Evolutionary conservation across 2,888 invertebrate species (phyloP).

Genomic region (Abscondita cerata): DNA sequence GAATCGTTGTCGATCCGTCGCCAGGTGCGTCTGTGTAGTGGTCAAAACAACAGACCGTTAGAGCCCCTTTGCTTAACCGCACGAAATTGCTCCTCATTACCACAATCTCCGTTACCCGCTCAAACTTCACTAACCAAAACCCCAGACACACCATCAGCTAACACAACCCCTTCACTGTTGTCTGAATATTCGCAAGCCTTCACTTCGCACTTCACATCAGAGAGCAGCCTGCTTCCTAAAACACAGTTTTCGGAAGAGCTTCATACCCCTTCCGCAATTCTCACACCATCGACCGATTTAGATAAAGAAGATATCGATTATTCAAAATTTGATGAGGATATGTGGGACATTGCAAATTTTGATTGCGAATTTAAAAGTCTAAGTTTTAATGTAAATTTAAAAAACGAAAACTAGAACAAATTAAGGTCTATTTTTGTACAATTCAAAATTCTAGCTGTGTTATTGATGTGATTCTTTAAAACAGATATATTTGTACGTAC

Average conservation of each 20-base stretch:
- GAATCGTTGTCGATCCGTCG: conserved; percentile 63
- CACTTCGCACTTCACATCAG: conserved; percentile 54
- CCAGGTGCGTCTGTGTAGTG: conserved; percentile 59
- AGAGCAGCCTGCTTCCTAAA: conserved; percentile 48
- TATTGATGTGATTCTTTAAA: conserved; percentile 51
- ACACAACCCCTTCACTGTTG: conserved; percentile 60
- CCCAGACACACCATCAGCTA: conserved; percentile 74
- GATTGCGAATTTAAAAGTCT: conserved; percentile 54
- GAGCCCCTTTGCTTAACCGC: conserved; percentile 35
- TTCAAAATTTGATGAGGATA: conserved; percentile 53
- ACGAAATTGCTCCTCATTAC: conserved; percentile 32
- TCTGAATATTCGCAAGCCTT: conserved; percentile 53
- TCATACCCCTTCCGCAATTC: conserved; percentile 65
- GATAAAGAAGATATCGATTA: conserved; percentile 53
- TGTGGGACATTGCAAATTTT: conserved; percentile 56
- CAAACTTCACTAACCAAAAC: conserved; percentile 61
- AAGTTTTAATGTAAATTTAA: conserved; percentile 28
- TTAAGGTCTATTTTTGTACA: conserved; percentile 31
- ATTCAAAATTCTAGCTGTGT: conserved; percentile 43
- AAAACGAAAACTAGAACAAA: conserved; percentile 12
- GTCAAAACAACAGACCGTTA: conserved; percentile 51
- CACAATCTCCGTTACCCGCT: conserved; percentile 35
- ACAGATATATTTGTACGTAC: conserved; percentile 51
- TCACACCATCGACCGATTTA: conserved; percentile 63
- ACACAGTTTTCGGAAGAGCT: conserved; percentile 47